Conservation (phyloP, 1,140 invertebrate species). For the Drosophila kanapiae region DNA sequence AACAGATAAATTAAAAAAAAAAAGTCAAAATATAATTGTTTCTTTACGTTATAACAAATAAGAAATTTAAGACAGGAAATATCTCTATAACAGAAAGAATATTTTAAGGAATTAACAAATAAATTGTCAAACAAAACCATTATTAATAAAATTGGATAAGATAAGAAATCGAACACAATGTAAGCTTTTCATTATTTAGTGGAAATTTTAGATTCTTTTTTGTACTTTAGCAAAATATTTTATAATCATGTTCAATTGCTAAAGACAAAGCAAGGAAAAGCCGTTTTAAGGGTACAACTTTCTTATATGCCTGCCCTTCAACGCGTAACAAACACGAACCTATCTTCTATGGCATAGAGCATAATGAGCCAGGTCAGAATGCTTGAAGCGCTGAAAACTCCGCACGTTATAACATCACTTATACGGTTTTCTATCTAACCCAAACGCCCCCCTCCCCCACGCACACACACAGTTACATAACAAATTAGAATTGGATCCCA, state of each 20-base stretch:
- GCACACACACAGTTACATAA: constrained; percentile 39
- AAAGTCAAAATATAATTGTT: too few species aligned
- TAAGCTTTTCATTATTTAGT: too few species aligned
- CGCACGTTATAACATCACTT: constrained; percentile 47
- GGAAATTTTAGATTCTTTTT: background rate
- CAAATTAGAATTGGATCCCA: constrained; percentile 71
- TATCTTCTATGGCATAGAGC: background rate
- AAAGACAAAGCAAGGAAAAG: background rate
- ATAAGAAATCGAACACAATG: too few species aligned
- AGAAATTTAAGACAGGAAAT: too few species aligned
- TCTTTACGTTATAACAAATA: too few species aligned
- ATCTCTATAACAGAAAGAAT: too few species aligned
- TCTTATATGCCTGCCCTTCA: background rate
- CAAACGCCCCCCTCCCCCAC: constrained; percentile 5
- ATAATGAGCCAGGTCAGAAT: constrained; percentile 45
- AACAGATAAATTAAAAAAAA: too few species aligned
- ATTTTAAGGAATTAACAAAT: too few species aligned
- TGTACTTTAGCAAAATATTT: background rate
- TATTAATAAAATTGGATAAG: too few species aligned
- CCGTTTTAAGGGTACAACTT: background rate
- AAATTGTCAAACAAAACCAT: too few species aligned
- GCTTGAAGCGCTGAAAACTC: constrained; percentile 56
- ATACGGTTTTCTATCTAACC: constrained; percentile 50
- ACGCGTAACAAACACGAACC: background rate
- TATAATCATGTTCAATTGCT: too few species aligned